Evolutionary conservation across 2,888 invertebrate species (phyloP).

Genomic region (Tinea trinotella): DNA sequence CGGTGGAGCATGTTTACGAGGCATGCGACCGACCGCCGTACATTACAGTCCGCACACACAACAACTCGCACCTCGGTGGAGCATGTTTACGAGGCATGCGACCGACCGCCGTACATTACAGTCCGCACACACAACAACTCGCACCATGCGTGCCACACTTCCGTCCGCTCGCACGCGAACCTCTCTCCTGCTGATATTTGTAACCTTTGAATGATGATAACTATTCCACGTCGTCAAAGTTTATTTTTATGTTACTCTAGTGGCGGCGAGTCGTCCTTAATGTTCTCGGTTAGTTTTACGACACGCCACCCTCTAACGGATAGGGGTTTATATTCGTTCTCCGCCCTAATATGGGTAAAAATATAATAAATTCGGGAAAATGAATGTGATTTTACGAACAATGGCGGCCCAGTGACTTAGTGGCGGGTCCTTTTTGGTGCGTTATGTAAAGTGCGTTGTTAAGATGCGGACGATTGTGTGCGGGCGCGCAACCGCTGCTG

Average conservation of each 20-base stretch:
- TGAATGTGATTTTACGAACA: slow-evolving; percentile 11
- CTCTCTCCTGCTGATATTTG: slow-evolving; percentile 1
- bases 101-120: neutral
- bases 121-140: neutral
- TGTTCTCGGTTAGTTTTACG: slow-evolving; percentile 10
- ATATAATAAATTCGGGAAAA: slow-evolving; percentile 8
- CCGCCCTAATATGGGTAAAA: neutral
- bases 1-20: no score
- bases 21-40: no score
- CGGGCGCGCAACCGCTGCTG: neutral
- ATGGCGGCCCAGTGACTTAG: slow-evolving; percentile 2
- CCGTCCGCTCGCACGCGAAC: neutral
- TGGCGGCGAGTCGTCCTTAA: neutral
- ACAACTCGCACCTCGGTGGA: slow-evolving; percentile 15
- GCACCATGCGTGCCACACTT: slow-evolving; percentile 5
- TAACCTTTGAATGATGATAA: slow-evolving; percentile 3
- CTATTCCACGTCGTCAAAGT: slow-evolving; percentile 3
- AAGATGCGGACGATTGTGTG: slow-evolving; percentile 7
- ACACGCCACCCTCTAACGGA: neutral
- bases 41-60: no score
- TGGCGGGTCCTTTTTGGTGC: slow-evolving; percentile 1
- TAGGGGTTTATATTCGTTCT: neutral
- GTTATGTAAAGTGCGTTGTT: slow-evolving; percentile 14
- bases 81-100: neutral
- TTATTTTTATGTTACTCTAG: slow-evolving; percentile 3